Conservation (phyloP, 2,888 invertebrate species). For the Uropetala carovei region DNA sequence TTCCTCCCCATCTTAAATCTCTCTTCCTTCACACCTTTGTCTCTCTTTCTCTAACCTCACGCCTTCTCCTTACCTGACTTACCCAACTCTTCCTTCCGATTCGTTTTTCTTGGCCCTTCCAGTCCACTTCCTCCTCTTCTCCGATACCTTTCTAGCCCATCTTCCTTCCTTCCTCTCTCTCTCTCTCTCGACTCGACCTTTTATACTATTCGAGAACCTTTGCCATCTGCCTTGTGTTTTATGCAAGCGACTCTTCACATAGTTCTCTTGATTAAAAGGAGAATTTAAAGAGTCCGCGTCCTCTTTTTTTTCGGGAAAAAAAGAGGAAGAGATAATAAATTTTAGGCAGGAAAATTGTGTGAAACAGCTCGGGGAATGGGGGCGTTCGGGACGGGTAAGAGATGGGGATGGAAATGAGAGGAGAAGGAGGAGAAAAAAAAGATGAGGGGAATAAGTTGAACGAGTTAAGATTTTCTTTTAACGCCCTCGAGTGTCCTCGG, state of each 20-base stretch:
- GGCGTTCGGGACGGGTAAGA: neutral
- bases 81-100: no score
- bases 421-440: neutral
- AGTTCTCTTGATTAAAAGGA: slow-evolving; percentile 31
- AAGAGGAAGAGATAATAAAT: slow-evolving; percentile 54
- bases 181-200: neutral
- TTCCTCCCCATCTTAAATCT: neutral
- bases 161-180: neutral
- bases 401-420: neutral
- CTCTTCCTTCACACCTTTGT: no score
- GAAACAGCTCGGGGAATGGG: slow-evolving; percentile 33
- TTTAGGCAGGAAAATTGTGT: slow-evolving; percentile 48
- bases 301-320: neutral
- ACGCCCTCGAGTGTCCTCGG: neutral
- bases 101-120: no score
- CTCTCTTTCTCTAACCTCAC: no score
- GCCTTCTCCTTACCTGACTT: no score
- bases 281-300: slow-evolving; percentile 55
- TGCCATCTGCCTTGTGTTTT: slow-evolving; percentile 29
- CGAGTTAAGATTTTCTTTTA: neutral
- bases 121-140: no score
- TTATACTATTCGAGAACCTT: neutral
- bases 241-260: neutral
- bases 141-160: neutral
- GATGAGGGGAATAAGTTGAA: neutral